These are phyloP conservation scores for Aradus depressus DNA, from an alignment of 2,888 invertebrate species.

Conservation along the genomic window DNA sequence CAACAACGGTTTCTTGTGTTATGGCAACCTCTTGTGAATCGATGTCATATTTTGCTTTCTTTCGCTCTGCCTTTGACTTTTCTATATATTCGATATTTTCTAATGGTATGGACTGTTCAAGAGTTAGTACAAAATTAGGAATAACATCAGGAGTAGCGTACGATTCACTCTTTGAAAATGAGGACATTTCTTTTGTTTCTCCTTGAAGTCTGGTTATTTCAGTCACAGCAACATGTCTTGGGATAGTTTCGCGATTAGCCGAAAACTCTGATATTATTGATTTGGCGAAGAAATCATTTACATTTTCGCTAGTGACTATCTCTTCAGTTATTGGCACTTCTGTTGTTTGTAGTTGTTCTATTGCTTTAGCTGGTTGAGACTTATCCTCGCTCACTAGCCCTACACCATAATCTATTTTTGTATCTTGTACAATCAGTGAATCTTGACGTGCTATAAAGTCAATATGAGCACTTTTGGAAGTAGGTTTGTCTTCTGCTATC, in stretches of 20 bases:
- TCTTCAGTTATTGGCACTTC: conserved; percentile 23
- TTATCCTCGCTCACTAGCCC: conserved; percentile 19
- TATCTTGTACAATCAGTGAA: conserved; percentile 21
- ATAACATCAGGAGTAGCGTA: conserved; percentile 21
- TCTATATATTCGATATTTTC: conserved; percentile 17
- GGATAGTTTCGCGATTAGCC: conserved; percentile 21
- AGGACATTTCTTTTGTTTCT: conserved; percentile 19
- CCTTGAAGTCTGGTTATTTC: conserved; percentile 22
- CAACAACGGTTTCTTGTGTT: conserved; percentile 19
- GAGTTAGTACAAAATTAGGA: conserved; percentile 19
- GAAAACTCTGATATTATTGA: conserved; percentile 20
- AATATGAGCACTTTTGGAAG: conserved; percentile 20
- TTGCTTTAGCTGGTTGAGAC: conserved; percentile 12
- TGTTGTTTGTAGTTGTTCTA: conserved; percentile 18
- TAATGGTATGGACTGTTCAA: conserved; percentile 13
- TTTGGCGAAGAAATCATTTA: conserved; percentile 22
- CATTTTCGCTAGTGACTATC: conserved; percentile 19
- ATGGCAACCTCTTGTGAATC: conserved; percentile 21
- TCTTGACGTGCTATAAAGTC: conserved; percentile 22
- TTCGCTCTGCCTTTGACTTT: conserved; percentile 2
- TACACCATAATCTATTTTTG: conserved; percentile 17
- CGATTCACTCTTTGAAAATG: conserved; percentile 5
- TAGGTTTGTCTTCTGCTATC: conserved; percentile 17
- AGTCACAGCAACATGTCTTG: conserved; percentile 21
- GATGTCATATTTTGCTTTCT: conserved; percentile 18